These are phyloP conservation scores for Prenolepis imparis DNA, from an alignment of 2,888 invertebrate genomes.

Conservation along the genomic window DNA sequence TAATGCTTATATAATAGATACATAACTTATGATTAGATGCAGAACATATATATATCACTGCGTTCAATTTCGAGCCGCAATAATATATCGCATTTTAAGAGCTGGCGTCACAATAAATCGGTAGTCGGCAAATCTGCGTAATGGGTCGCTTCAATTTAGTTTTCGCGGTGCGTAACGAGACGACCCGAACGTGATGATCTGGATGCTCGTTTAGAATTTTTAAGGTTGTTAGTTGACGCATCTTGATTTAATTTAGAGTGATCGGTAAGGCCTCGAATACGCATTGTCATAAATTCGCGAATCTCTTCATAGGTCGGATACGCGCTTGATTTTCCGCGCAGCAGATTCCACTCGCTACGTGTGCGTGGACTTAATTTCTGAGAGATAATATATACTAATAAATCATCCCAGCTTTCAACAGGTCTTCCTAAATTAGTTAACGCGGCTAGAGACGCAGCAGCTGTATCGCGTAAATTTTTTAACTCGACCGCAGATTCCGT, in stretches of 20 bases:
- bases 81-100: no score
- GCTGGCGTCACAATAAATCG: no score
- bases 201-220: no score
- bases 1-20: no score
- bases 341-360: background rate
- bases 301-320: background rate
- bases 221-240: no score
- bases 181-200: no score
- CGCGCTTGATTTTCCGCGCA: rapidly evolving
- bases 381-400: background rate
- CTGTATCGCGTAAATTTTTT: background rate
- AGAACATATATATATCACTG: no score
- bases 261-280: background rate
- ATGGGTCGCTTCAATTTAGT: no score
- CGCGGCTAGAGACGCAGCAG: rapidly evolving
- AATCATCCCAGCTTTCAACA: background rate
- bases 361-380: background rate
- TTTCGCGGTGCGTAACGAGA: no score
- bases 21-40: no score
- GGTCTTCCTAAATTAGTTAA: background rate
- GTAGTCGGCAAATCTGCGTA: no score
- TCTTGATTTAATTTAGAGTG: background rate
- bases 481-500: background rate
- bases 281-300: background rate
- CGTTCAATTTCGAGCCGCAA: no score